Base-by-base conservation (phyloP, 2,113 vertebrate genomes). In the Illadopsis cleaveri region DNA sequence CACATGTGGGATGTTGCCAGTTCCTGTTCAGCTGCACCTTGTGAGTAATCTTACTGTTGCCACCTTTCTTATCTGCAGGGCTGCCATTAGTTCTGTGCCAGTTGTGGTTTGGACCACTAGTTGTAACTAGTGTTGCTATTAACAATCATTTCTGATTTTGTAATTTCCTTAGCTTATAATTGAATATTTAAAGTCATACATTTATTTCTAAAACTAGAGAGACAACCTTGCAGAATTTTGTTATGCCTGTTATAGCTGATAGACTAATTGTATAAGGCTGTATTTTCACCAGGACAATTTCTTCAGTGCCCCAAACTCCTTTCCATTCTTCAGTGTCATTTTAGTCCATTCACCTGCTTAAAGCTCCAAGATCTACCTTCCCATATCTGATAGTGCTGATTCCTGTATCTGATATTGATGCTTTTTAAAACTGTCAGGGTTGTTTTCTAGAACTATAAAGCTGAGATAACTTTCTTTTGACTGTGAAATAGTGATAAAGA, bases 1-100 rank as follows among this genome's bases (percentile, higher is more conserved):
- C 17, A 9, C 1, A 0, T 0, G 0, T 54, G 65, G 22, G 28
- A 38, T 75, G 20, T 40, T 93, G 45, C 8, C 81, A 69, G n/a
- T 65, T 69, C 13, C 58, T 53, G 9, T 70, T 81, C 30, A 44
- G 58, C 9, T 24, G 44, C 6, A 24, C 38, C 21, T 50, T 66
- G 17, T 37, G 64, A 53, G 15, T 19, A 37, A 62, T 62, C 31
- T 70, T 64, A 24, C 24, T 38, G 10, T 33, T 80, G 18, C 33
- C 23, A 31, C 42, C n/a, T 82, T 87, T 87, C 0, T 0, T 72
- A 17, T 75, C n/a, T 0, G 0, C 21, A 51, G 20, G 47, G 30
- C 45, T 70, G 24, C 20, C 54, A 0, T 44, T 77, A 77, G 51
- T 69, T n/a, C 70, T 33, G 25, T 83, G 48, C 44, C 57, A 30